phyloP scores from a whole-genome alignment of 2,797 vertebrate species.

The Clarias platycephalus region DNA sequence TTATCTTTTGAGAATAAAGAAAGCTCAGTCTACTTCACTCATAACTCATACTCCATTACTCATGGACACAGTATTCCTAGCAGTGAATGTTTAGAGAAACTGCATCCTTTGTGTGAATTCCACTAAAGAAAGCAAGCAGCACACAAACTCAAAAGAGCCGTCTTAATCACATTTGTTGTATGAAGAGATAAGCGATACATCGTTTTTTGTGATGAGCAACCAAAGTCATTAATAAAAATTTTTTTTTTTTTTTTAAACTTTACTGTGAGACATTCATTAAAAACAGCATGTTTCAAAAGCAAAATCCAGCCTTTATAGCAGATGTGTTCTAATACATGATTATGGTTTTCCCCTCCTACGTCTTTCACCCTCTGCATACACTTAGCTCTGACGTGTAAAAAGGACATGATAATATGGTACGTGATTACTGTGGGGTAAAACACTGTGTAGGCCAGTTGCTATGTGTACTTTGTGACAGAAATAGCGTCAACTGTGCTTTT shows the following conservation, averaged over 20 bases:
- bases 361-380: neutral
- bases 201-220: neutral
- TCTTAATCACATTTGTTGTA: neutral
- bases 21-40: neutral
- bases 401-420: neutral
- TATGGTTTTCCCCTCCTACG: neutral
- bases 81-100: neutral
- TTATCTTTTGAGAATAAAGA: neutral
- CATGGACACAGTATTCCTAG: no score
- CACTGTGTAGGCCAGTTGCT: neutral
- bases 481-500: neutral
- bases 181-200: neutral
- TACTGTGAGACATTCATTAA: neutral
- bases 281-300: neutral
- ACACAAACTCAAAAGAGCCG: neutral
- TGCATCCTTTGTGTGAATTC: neutral
- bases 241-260: no score
- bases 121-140: neutral
- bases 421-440: neutral
- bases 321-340: neutral
- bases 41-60: neutral
- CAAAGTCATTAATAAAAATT: neutral
- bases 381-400: neutral
- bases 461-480: conserved; percentile 17
- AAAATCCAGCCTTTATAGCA: neutral